A percentile compares a stretch with the other conserved stretches of the same genome.
Evolutionary conservation across 2,797 vertebrate species (phyloP).

Genomic region (Sebastes oblongus): DNA sequence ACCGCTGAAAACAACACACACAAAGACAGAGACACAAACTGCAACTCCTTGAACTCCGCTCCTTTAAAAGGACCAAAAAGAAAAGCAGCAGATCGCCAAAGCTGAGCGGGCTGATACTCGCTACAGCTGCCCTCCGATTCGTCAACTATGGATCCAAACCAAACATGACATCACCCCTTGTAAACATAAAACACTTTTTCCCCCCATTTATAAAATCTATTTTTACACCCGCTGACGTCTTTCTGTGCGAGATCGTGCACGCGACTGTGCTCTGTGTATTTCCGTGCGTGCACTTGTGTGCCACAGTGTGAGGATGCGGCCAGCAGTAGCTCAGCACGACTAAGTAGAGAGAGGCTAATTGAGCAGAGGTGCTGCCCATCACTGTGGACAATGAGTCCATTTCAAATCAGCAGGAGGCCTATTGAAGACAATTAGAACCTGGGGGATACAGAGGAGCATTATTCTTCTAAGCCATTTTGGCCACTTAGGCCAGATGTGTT

Average conservation of each 20-base stretch:
- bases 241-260: neutral
- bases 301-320: constrained; percentile 22
- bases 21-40: constrained; percentile 9
- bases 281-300: neutral
- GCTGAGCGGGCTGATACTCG: constrained; percentile 38
- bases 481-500: constrained; percentile 49
- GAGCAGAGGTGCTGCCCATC: constrained; percentile 61
- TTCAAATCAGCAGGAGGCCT: constrained; percentile 67
- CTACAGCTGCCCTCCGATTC: constrained; percentile 59
- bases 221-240: constrained; percentile 71
- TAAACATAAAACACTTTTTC: constrained; percentile 68
- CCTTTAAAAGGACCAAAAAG: constrained; percentile 37
- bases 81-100: constrained; percentile 5
- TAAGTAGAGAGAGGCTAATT: constrained; percentile 58
- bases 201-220: constrained; percentile 67
- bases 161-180: constrained; percentile 77
- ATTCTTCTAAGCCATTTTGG: constrained; percentile 49
- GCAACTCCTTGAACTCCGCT: constrained; percentile 53
- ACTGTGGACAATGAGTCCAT: constrained; percentile 71
- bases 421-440: constrained; percentile 73
- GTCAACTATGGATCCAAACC: constrained; percentile 68
- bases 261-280: neutral
- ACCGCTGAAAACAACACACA: constrained; percentile 46
- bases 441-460: constrained; percentile 57
- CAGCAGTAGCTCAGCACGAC: constrained; percentile 47